Base-by-base conservation (phyloP, 1,140 invertebrate species). In the Schlechtendalia chinensis region DNA sequence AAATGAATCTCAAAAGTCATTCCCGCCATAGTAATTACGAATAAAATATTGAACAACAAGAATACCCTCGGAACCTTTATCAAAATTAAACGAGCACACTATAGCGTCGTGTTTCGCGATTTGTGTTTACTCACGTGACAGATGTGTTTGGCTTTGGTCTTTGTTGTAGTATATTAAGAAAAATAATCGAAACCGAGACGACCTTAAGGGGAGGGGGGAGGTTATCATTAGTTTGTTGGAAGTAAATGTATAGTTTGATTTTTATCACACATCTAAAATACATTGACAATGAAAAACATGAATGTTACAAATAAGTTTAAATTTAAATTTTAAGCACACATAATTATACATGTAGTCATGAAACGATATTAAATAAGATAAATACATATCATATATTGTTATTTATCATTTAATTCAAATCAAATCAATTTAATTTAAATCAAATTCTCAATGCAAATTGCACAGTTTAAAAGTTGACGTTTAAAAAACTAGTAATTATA, bases 11-110 rank as follows among this genome's bases (percentile, higher is more conserved):
- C 39, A 61, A 77, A 58, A 79, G 75, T 79, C 58, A 79, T 79
- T 79, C 75, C 58, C 32, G 32, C 32, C 75, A 47, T 79, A 63
- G 75, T 79, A 79, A 79, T 79, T 79, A 79, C 75, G 39, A 63
- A 79, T 79, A 79, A 79, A 61, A 61, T 79, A 79, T 79, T 79
- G 59, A 79, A 79, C 75, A 61, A 79, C 75, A 39, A 50, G 54
- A 22, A 59, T 61, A 79, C 75, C 75, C 75, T 61, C 39, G 59
- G 24, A 79, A 50, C 56, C 58, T 77, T 79, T 63, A 61, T 79
- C 16, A 61, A 61, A 47, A 61, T 79, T 47, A 59, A 79, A 79
- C 75, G 58, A 79, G 56, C 32, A 58, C 58, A 61, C 24, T 77
- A n/a, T 32, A 39, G 32, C n/a, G 39, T 39, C 19, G 16, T 63